Evolutionary conservation across 2,888 invertebrate species (phyloP).

Genomic region (Hypselothyrea guttata): DNA sequence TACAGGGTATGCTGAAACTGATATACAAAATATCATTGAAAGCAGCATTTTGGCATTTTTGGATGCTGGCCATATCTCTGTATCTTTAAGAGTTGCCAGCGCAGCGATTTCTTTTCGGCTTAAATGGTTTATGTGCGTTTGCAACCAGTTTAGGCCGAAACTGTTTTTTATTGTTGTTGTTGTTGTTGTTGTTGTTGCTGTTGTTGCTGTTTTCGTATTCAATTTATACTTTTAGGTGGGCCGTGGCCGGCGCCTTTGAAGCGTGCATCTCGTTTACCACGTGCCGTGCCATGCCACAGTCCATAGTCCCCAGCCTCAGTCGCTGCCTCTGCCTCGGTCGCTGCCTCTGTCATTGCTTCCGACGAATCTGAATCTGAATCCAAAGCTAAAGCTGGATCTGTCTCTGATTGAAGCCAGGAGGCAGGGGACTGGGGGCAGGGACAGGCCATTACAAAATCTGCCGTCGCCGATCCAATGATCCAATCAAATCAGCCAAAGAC

Average conservation of each 20-base stretch:
- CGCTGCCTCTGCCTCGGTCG: conserved; percentile 15
- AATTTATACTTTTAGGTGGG: conserved; percentile 70
- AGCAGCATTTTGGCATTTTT: conserved; percentile 32
- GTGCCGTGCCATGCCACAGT: conserved; percentile 70
- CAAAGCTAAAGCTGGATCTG: conserved; percentile 9
- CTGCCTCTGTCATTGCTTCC: conserved; percentile 6
- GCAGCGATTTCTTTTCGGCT: conserved; percentile 73
- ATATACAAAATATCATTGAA: conserved; percentile 38
- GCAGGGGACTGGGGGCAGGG: background rate
- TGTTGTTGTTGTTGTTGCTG: conserved; percentile 38
- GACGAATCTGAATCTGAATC: conserved; percentile 17
- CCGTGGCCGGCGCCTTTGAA: conserved; percentile 72
- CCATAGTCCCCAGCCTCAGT: conserved; percentile 23
- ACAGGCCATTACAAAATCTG: conserved; percentile 47
- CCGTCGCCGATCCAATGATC: conserved; percentile 47
- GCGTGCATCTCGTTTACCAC: conserved; percentile 75
- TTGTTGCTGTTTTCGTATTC: conserved; percentile 49
- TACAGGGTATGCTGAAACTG: conserved; percentile 19
- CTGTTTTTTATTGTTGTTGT: conserved; percentile 27
- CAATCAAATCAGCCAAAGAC: conserved; percentile 63
- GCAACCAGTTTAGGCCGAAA: conserved; percentile 70
- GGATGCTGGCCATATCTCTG: conserved; percentile 39
- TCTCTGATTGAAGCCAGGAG: background rate
- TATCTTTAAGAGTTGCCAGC: conserved; percentile 64
- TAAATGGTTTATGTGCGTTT: conserved; percentile 77